These are phyloP conservation scores for Acridotheres tristis DNA, from an alignment of 2,797 vertebrate species.

Conservation along the genomic window DNA sequence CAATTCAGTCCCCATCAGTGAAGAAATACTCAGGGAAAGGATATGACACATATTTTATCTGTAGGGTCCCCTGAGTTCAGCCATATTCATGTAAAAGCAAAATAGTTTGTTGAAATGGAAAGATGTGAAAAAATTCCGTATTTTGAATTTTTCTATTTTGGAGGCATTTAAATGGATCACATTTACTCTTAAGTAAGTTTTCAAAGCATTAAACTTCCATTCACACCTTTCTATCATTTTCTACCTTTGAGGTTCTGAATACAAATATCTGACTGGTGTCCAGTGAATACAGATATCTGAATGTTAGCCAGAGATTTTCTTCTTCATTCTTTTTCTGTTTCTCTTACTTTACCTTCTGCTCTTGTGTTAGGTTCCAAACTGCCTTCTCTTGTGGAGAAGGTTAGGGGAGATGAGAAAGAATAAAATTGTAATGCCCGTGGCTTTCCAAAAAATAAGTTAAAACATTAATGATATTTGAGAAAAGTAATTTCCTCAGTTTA, in stretches of 20 bases:
- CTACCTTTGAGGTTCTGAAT: not conserved
- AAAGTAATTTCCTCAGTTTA: conserved; percentile 29
- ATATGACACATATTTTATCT: not conserved
- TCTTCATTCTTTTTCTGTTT: not conserved
- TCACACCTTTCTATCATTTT: conserved; percentile 32
- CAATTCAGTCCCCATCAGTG: not conserved
- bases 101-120: not conserved
- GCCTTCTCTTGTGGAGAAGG: not conserved
- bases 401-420: not conserved
- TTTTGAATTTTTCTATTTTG: not conserved
- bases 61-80: not conserved
- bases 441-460: conserved; percentile 36
- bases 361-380: not conserved
- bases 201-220: conserved; percentile 37
- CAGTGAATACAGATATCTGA: conserved; percentile 17
- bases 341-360: not conserved
- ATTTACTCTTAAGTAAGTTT: conserved; percentile 37
- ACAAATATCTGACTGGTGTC: not conserved
- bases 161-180: not conserved
- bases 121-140: not conserved
- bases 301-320: not conserved
- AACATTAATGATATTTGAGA: conserved; percentile 15
- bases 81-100: not conserved
- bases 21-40: not conserved
- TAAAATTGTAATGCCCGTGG: not conserved